A percentile compares a stretch with the other conserved stretches of the same genome.
Conservation (phyloP, 2,888 invertebrate genomes). For the Rutpela maculata region DNA sequence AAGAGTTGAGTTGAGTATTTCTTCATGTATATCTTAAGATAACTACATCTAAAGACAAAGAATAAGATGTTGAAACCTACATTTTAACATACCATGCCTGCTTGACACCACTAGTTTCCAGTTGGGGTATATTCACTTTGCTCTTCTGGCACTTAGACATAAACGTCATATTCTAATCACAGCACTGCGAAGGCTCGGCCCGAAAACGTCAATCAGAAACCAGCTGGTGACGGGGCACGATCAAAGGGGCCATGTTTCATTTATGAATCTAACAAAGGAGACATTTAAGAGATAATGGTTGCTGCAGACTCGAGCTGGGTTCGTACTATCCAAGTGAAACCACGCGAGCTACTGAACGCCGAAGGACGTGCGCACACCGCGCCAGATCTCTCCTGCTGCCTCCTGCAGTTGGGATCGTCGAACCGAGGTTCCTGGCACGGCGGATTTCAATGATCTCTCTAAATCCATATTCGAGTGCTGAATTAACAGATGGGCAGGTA, state of each 20-base stretch:
- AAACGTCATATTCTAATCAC: constrained; percentile 65
- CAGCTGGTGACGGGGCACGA: not conserved
- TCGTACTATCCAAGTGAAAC: constrained; percentile 32
- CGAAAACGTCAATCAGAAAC: not conserved
- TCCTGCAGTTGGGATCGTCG: constrained; percentile 34
- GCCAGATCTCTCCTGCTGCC: constrained; percentile 40
- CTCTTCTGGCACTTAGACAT: constrained; percentile 65
- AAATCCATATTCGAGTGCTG: not conserved
- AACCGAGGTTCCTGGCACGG: constrained; percentile 32
- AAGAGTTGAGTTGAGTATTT: no score
- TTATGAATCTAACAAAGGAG: constrained; percentile 19
- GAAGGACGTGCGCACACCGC: constrained; percentile 42
- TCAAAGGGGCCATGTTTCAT: constrained; percentile 24
- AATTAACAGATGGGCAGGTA: not conserved
- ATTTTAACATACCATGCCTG: constrained; percentile 70
- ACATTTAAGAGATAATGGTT: constrained; percentile 26
- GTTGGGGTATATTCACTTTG: constrained; percentile 60
- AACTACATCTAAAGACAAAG: constrained; percentile 33
- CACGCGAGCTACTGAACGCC: constrained; percentile 50
- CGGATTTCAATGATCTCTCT: constrained; percentile 23
- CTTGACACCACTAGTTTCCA: constrained; percentile 64
- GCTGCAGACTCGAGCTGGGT: constrained; percentile 8
- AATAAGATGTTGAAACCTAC: constrained; percentile 61
- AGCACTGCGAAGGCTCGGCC: not conserved
- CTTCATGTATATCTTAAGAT: no score